Evolutionary conservation across 2,797 vertebrate species (phyloP).

Genomic region (Danio kyathit): DNA sequence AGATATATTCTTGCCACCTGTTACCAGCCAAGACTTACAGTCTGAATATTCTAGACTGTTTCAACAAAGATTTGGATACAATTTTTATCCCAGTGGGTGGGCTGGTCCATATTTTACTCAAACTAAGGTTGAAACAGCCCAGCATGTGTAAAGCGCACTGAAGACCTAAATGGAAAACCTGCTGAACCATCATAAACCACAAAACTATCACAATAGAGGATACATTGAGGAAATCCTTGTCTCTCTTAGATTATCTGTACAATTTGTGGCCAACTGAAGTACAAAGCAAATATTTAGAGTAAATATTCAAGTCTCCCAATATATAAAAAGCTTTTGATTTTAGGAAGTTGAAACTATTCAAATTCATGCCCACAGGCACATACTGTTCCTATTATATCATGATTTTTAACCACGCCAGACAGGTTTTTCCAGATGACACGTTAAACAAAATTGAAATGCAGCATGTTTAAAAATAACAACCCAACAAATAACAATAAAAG

Average conservation of each 20-base stretch:
- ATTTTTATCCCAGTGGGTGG: too few species aligned
- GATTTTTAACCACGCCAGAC: background rate
- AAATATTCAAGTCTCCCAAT: background rate
- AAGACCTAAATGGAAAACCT: background rate
- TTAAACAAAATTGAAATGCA: background rate
- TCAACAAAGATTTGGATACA: too few species aligned
- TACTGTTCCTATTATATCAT: background rate
- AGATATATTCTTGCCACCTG: too few species aligned
- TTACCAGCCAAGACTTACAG: too few species aligned
- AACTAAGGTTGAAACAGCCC: too few species aligned
- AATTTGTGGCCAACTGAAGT: background rate
- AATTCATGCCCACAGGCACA: conserved; percentile 1
- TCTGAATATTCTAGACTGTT: too few species aligned
- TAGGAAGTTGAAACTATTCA: background rate
- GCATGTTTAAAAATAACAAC: background rate
- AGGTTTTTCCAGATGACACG: conserved; percentile 8
- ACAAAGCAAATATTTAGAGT: conserved; percentile 7
- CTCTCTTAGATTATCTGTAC: background rate
- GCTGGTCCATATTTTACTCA: too few species aligned
- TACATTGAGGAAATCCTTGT: background rate
- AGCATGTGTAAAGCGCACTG: too few species aligned
- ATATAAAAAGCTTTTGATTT: background rate
- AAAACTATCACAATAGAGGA: too few species aligned
- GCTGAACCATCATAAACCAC: background rate
- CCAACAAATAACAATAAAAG: background rate